These are phyloP conservation scores for Caligus rogercresseyi DNA, from an alignment of 1,140 invertebrate genomes.

Conservation along the genomic window DNA sequence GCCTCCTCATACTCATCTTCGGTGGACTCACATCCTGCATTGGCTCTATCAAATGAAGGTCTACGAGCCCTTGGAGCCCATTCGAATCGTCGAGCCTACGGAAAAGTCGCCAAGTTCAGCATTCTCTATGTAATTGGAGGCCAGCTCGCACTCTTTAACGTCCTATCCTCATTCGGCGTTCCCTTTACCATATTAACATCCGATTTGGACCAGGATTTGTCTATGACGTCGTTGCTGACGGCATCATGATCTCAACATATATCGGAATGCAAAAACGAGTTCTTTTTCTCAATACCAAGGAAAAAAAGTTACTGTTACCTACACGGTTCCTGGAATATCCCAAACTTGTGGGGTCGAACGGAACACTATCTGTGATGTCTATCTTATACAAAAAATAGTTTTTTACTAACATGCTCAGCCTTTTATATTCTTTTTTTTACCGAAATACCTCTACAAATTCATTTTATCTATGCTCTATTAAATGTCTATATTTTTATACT, in stretches of 20 bases:
- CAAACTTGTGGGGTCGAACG: not conserved
- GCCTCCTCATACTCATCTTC: constrained; percentile 15
- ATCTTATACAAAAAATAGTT: no score
- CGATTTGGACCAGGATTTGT: constrained; percentile 16
- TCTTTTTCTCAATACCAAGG: constrained; percentile 18
- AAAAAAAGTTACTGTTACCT: constrained; percentile 16
- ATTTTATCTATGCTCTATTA: no score
- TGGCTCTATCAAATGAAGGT: constrained; percentile 9
- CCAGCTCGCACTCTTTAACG: constrained; percentile 15
- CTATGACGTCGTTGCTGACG: constrained; percentile 17
- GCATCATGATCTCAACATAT: constrained; percentile 12
- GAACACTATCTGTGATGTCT: no score
- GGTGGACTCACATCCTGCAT: constrained; percentile 1
- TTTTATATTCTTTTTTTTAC: no score
- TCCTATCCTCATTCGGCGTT: constrained; percentile 14
- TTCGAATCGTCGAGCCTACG: constrained; percentile 9
- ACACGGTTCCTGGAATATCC: constrained; percentile 14
- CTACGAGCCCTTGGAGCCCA: constrained; percentile 11
- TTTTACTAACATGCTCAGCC: no score
- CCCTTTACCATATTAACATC: constrained; percentile 15
- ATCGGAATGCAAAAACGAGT: constrained; percentile 17
- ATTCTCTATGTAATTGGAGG: constrained; percentile 12
- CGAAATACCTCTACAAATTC: no score
- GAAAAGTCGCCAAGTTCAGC: constrained; percentile 13
- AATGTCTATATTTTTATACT: no score